Base-by-base conservation (phyloP, 2,888 invertebrate species). In the Crossocerus cetratus region DNA sequence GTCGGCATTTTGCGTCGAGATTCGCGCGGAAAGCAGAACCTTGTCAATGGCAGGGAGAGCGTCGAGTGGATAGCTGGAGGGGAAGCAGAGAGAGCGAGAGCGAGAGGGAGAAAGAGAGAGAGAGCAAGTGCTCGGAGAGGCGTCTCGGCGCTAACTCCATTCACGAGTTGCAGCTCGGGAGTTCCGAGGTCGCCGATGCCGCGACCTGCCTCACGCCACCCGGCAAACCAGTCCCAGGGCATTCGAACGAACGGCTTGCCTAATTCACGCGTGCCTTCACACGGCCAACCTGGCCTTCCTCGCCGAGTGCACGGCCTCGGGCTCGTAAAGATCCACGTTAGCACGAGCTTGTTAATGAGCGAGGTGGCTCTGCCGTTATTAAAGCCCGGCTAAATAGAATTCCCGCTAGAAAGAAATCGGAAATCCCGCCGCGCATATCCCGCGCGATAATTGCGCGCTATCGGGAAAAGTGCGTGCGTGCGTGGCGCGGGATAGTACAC, bases 151-250 rank as follows among this genome's bases (percentile, higher is more conserved):
- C 32, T 32, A 49, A 44, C 22, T 70, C 66, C 80, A 81, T 82
- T 82, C 81, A 80, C 72, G 74, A 62, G 57, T 67, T 75, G 68
- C 54, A 65, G 74, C 71, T 32, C 32, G 72, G 71, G 67, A 77
- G 82, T 76, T 73, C 71, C 70, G 72, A 77, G 78, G 76, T 80
- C 78, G 74, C 69, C 72, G 75, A 83, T 84, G 83, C 72, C 81
- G 66, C 77, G 84, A 85, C 84, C 83, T 85, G 77, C 78, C 82
- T 81, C 82, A 82, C 81, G 70, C 32, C 32, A 80, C 71, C 79
- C 75, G 80, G 67, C 74, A 85, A 86, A 86, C 83, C 84, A 80
- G 84, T 86, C 83, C 73, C 69, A 70, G 76, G 67, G 80, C 77
- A 81, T 79, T 76, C 70, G 65, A 32, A 32, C 32, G 32, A 79